Evolutionary conservation across 2,888 invertebrate species (phyloP).

Genomic region (Chrysolina oricalcia): DNA sequence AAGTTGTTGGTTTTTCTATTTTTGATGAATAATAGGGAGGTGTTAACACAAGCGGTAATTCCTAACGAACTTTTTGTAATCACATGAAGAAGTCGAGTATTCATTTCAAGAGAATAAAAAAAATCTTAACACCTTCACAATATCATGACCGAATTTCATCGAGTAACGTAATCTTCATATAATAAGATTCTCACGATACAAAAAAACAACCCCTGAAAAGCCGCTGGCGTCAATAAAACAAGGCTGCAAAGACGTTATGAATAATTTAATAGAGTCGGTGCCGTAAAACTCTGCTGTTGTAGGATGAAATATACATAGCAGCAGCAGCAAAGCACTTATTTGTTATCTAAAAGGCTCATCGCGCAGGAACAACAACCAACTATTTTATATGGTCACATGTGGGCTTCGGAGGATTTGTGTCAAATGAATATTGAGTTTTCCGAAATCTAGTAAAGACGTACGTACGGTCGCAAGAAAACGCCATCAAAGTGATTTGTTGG

Average conservation of each 20-base stretch:
- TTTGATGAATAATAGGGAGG: no score
- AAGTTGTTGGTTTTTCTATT: no score
- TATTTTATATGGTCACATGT: not conserved
- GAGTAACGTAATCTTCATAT: not conserved
- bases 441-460: not conserved
- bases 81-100: no score
- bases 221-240: conserved; percentile 26
- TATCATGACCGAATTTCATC: not conserved
- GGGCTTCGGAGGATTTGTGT: not conserved
- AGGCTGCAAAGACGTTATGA: conserved; percentile 11
- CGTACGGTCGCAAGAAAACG: not conserved
- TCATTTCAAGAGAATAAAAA: no score
- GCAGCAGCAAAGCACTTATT: not conserved
- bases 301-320: conserved; percentile 19
- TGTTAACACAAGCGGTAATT: no score
- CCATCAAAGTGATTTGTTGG: not conserved
- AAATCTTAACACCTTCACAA: not conserved
- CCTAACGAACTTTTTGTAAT: no score
- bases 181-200: not conserved
- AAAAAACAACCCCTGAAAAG: not conserved
- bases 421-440: not conserved
- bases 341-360: not conserved
- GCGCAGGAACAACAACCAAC: not conserved
- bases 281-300: conserved; percentile 1
- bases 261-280: conserved; percentile 24